Percentiles rank a stretch among this genome's conserved stretches.
These are phyloP conservation scores for Myathropa florea DNA, from an alignment of 2,888 invertebrate genomes.

Conservation along the genomic window DNA sequence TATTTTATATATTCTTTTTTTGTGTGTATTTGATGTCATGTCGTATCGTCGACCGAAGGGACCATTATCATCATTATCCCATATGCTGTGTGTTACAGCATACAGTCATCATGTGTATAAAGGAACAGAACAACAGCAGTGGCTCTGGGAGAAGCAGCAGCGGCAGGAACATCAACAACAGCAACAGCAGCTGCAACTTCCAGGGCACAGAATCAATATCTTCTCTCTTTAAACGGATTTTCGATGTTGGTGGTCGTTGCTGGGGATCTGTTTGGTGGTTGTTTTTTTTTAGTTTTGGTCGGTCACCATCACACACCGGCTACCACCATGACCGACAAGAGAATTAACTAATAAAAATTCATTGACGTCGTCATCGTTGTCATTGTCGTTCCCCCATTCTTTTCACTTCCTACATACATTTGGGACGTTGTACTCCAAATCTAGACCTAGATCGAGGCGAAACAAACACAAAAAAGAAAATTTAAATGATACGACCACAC, in stretches of 20 bases:
- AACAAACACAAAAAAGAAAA: neutral
- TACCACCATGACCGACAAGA: neutral
- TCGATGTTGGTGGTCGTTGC: conserved; percentile 67
- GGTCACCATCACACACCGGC: conserved; percentile 24
- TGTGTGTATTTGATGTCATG: conserved; percentile 47
- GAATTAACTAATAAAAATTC: conserved; percentile 36
- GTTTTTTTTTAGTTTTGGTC: conserved; percentile 14
- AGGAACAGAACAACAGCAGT: neutral
- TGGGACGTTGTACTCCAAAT: neutral
- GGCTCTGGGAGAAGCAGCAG: conserved; percentile 10
- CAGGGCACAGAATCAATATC: conserved; percentile 57
- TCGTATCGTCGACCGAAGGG: conserved; percentile 55
- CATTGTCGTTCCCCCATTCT: neutral
- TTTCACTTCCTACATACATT: neutral
- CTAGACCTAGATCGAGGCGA: neutral
- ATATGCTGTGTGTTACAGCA: conserved; percentile 53
- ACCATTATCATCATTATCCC: conserved; percentile 67
- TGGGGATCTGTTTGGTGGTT: neutral
- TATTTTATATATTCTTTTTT: conserved; percentile 4
- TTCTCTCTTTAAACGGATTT: conserved; percentile 33
- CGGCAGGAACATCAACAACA: conserved; percentile 40
- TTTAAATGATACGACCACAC: neutral
- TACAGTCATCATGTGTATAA: conserved; percentile 32
- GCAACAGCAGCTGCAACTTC: conserved; percentile 59
- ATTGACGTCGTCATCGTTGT: neutral